phyloP scores from a whole-genome alignment of 2,113 vertebrate species.

The Cathartes aura region DNA sequence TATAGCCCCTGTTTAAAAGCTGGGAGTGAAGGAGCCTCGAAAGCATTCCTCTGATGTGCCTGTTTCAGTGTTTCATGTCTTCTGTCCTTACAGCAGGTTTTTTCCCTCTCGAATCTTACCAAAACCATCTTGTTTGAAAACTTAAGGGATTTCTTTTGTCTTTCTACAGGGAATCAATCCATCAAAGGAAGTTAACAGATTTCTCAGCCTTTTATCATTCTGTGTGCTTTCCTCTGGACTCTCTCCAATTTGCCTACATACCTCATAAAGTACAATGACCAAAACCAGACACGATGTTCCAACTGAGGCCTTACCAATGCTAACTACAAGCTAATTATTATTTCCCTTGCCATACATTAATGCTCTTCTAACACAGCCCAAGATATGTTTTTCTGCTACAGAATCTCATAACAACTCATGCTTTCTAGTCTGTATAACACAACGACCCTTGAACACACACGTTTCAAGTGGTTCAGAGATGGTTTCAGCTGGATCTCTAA shows the following conservation, averaged over 20 bases:
- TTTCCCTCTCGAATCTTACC: not conserved
- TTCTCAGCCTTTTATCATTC: not conserved
- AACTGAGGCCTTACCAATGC: not conserved
- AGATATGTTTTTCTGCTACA: not conserved
- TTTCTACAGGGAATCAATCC: not conserved
- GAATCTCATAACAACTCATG: not conserved
- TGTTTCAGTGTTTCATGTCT: fast-evolving
- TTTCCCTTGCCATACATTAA: not conserved
- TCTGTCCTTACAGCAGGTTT: not conserved
- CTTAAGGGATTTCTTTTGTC: not conserved
- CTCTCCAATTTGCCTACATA: not conserved
- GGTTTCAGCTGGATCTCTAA: not conserved
- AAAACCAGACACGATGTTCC: not conserved
- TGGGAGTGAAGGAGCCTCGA: not conserved
- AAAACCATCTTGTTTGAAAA: not conserved
- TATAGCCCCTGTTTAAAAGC: not conserved
- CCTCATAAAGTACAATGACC: not conserved
- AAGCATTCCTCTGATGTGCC: not conserved
- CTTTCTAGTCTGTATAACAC: not conserved
- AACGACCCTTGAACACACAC: fast-evolving
- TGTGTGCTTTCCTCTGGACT: not conserved
- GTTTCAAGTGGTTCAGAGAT: not conserved
- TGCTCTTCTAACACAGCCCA: not conserved
- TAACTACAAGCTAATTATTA: not conserved
- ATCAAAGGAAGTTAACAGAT: not conserved